These are phyloP conservation scores for Mallotus villosus DNA, from an alignment of 2,797 vertebrate species.

Conservation along the genomic window DNA sequence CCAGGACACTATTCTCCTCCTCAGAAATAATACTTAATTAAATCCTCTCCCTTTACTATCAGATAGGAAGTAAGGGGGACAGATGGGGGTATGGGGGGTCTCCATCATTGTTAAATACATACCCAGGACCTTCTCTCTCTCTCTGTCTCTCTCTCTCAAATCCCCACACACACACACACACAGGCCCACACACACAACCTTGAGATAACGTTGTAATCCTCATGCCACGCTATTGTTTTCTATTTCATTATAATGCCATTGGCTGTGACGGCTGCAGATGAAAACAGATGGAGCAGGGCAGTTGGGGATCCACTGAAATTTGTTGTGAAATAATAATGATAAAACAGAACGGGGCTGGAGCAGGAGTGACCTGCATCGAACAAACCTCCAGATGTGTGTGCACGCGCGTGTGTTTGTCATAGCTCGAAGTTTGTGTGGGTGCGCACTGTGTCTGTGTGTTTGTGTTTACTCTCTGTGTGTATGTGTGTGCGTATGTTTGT, in stretches of 20 bases:
- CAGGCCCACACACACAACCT: not conserved
- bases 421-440: no score
- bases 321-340: conserved; percentile 10
- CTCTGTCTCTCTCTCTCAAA: no score
- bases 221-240: conserved; percentile 7
- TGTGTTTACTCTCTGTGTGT: conserved; percentile 14
- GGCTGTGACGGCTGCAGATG: conserved; percentile 3
- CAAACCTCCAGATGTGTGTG: not conserved
- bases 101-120: not conserved
- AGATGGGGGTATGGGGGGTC: not conserved
- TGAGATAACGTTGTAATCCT: conserved; percentile 25
- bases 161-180: not conserved
- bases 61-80: conserved; percentile 15
- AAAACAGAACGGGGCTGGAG: not conserved
- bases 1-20: conserved; percentile 19
- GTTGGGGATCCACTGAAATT: conserved; percentile 1
- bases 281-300: conserved; percentile 12
- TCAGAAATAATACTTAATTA: conserved; percentile 53
- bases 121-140: not conserved
- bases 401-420: no score
- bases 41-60: conserved; percentile 35
- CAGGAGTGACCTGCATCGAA: not conserved
- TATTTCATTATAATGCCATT: conserved; percentile 9
- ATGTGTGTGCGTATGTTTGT: conserved; percentile 5
- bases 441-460: no score